Evolutionary conservation across 2,888 invertebrate genomes (phyloP).

Genomic region (Dorcus parallelipipedus): DNA sequence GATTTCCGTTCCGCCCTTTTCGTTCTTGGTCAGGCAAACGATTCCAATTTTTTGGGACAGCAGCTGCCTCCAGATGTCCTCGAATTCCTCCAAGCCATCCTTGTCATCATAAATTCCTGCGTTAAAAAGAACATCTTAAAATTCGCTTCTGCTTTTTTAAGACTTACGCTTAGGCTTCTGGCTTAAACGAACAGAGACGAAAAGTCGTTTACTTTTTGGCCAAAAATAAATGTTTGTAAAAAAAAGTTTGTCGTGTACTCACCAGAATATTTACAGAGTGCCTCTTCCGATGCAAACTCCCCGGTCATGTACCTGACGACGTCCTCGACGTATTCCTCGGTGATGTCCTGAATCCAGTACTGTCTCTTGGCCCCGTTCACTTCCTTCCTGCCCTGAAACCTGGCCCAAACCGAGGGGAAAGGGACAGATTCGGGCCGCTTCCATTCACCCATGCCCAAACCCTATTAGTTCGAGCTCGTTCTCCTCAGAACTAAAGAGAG

Average conservation of each 20-base stretch:
- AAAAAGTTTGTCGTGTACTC: constrained; percentile 9
- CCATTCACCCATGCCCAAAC: constrained; percentile 34
- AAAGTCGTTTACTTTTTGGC: too few relatives aligned
- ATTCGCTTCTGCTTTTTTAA: too few relatives aligned
- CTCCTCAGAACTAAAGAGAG: too few relatives aligned
- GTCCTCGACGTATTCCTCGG: constrained; percentile 47
- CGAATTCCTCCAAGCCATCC: not conserved
- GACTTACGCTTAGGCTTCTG: too few relatives aligned
- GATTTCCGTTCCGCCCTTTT: constrained; percentile 37
- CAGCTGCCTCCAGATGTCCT: constrained; percentile 17
- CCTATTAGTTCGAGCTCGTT: too few relatives aligned
- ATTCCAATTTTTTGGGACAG: constrained; percentile 39
- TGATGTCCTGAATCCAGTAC: constrained; percentile 54
- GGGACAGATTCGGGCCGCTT: constrained; percentile 45
- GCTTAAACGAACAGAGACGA: too few relatives aligned
- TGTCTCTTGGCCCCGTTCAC: constrained; percentile 40
- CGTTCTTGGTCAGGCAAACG: constrained; percentile 41
- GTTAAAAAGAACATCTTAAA: too few relatives aligned
- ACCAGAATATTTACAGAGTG: constrained; percentile 51
- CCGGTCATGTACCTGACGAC: constrained; percentile 47
- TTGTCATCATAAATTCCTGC: too few relatives aligned
- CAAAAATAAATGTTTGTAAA: too few relatives aligned
- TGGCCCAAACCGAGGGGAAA: constrained; percentile 49
- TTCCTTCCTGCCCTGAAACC: constrained; percentile 42
- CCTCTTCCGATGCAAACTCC: constrained; percentile 54